Base-by-base conservation (phyloP, 2,797 vertebrate species). In the Galago senegalensis region DNA sequence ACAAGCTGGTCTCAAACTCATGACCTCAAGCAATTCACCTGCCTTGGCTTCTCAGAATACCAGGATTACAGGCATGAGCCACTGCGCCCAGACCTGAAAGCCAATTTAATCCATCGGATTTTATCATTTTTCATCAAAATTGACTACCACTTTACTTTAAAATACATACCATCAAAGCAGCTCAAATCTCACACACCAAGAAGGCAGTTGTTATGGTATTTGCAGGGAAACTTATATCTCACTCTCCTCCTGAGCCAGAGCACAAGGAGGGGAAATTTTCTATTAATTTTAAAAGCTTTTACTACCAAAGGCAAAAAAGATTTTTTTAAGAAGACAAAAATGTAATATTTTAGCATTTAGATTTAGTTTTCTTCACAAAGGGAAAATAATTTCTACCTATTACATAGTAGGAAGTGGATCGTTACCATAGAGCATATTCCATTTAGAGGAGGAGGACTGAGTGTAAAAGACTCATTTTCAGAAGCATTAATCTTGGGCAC, bases 271-370 rank as follows among this genome's bases (percentile, higher is more conserved):
- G 73, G 17, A 43, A 31, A 16, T 87, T 84, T 92, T 63, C 86
- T 73, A 87, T 86, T 89, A 73, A 73, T 88, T 96, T 86, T 84
- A 88, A 93, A 95, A 82, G 67, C 67, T 53, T 92, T 93, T 87
- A 72, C 49, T 40, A 87, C 34, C 63, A 53, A 87, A 93, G 56
- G 87, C 58, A 93, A 73, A 85, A 85, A 83, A 60, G 58, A 37
- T 53, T 67, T 94, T 93, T 93, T 88, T 56, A 92, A 46, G 53
- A 91, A 86, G 75, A 92, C 79, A 93, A 84, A 94, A 95, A 70
- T 65, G 49, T 31, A 87, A 0, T 80, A 70, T 65, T 94, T 94
- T 13, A 69, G 61, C 77, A 94, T 93, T 96, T 89, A 85, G 85
- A 93, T 77, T 37, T 58, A 63, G 81, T 63, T 90, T 93, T 93